These are phyloP conservation scores for Drosophila aff. DNA, from an alignment of 1,140 invertebrate genomes.

Conservation along the genomic window DNA sequence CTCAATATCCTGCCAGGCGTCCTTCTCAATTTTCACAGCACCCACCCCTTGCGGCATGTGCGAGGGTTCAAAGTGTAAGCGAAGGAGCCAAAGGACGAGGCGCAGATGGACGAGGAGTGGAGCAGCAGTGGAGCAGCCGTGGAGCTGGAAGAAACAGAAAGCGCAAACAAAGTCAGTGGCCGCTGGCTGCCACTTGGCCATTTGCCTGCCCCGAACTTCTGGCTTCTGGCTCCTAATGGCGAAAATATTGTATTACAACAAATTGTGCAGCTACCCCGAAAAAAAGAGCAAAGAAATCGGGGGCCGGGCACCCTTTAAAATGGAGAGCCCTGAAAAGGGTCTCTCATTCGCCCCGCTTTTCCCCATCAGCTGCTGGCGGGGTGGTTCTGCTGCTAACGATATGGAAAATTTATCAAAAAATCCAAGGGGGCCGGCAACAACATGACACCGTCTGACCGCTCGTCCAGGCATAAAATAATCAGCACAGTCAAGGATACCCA, in stretches of 20 bases:
- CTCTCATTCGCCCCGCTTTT: conserved; percentile 2
- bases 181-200: conserved; percentile 53
- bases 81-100: conserved; percentile 16
- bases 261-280: conserved; percentile 57
- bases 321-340: conserved; percentile 59
- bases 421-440: conserved; percentile 57
- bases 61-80: conserved; percentile 64
- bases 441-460: conserved; percentile 62
- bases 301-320: conserved; percentile 54
- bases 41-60: conserved; percentile 19
- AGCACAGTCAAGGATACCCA: conserved; percentile 43
- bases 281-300: conserved; percentile 26
- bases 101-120: neutral
- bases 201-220: conserved; percentile 52
- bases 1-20: conserved; percentile 14
- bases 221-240: conserved; percentile 59
- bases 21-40: conserved; percentile 6
- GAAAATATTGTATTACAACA: conserved; percentile 83
- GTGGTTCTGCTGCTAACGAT: conserved; percentile 65
- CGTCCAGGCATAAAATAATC: conserved; percentile 78
- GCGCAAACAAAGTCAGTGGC: conserved; percentile 64
- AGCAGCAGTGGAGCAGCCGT: neutral
- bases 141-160: conserved; percentile 11
- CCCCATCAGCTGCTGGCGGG: neutral
- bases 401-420: conserved; percentile 83